A percentile compares a stretch with the other conserved stretches of the same genome.
These are phyloP conservation scores for Percina caprodes DNA, from an alignment of 2,113 vertebrate genomes.

Conservation along the genomic window DNA sequence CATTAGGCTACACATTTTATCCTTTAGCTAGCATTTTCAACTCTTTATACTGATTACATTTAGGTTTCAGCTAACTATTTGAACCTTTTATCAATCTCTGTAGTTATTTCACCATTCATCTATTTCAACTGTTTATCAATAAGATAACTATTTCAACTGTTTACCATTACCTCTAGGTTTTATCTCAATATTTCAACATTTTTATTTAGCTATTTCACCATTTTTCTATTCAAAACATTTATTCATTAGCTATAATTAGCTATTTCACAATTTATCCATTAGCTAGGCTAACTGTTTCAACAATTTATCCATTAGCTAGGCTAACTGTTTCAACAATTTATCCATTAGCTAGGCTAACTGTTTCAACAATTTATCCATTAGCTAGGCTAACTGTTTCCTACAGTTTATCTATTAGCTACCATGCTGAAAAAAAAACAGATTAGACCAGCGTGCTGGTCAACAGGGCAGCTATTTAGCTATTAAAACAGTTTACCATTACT, in stretches of 20 bases:
- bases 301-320: background rate
- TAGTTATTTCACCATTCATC: too few species aligned
- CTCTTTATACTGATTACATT: background rate
- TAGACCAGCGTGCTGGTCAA: too few species aligned
- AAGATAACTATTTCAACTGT: background rate
- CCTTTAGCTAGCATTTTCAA: background rate
- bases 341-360: background rate
- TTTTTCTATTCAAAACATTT: background rate
- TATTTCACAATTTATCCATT: background rate
- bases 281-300: background rate
- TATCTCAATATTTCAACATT: background rate
- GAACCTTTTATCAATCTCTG: background rate
- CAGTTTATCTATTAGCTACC: too few species aligned
- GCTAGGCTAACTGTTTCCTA: too few species aligned
- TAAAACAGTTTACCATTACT: background rate
- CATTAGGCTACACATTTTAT: background rate
- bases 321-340: background rate
- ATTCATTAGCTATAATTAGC: background rate
- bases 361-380: background rate
- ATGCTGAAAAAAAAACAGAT: too few species aligned
- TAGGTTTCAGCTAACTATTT: background rate
- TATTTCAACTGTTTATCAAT: too few species aligned
- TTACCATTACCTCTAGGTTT: background rate
- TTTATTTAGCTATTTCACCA: background rate
- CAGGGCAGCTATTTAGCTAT: too few species aligned